Evolutionary conservation across 2,113 vertebrate species (phyloP), one percentile per base, ranked within the genome.

Genomic region (Rhabdornis inornatus): DNA sequence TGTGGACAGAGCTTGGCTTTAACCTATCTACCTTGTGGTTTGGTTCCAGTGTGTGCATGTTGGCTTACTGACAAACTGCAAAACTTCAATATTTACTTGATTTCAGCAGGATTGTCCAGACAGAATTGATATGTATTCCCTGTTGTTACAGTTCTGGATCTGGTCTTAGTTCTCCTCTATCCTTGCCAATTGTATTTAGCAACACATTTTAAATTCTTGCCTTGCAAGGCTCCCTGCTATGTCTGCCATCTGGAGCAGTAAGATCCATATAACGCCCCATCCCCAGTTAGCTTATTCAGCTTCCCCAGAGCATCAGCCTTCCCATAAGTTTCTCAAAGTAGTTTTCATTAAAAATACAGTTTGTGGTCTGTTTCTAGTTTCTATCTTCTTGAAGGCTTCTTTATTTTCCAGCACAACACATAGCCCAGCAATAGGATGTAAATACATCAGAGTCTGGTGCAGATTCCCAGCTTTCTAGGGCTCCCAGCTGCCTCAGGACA

Each of bases 21-120:
- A 87, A 53, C 18, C 6, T 79, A 2, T 31, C 55, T 80, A 18
- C 50, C 63, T 65, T 83, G 68, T 71, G 74, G 44, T 60, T 92
- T 89, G 69, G 47, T 89, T 96, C 95, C 95, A 93, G 94, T 96
- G 93, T 85, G 56, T 87, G 47, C 24, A 1, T 68, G 64, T 78
- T 78, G 49, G 69, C 56, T 13, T 82, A 60, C 12, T 87, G 57
- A 89, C 79, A 93, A 95, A 93, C 90, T 93, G 92, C 94, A 87
- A 89, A 75, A 78, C 52, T 60, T 95, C 79, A 71, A 1, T 28
- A 28, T 81, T 68, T 81, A 45, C 53, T 92, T 81, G 35, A 45
- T 63, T 64, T 83, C 83, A 92, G 61, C 86, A 95, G 88, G 76
- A 49, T 68, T 90, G 37, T 93, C 53, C 76, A 57, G 79, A 63